Conservation (phyloP, 2,888 invertebrate genomes). For the Eurytoma adleriae region DNA sequence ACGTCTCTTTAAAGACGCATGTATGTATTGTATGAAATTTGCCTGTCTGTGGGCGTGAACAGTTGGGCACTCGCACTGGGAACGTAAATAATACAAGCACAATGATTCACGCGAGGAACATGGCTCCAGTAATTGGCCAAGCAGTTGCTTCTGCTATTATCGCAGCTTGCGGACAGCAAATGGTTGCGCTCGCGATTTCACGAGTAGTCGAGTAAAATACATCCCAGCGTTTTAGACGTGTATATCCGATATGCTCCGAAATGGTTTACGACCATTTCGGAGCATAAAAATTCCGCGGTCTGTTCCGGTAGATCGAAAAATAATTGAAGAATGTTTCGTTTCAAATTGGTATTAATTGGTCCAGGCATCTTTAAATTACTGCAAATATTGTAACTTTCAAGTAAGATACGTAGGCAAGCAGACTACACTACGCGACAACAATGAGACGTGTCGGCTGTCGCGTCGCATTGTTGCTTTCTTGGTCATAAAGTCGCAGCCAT, state of each 20-base stretch:
- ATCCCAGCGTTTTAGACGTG: too few relatives aligned
- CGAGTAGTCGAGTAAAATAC: too few relatives aligned
- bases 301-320: neutral
- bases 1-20: too few relatives aligned
- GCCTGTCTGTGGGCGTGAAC: neutral
- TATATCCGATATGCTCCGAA: neutral
- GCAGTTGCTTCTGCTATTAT: neutral
- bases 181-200: neutral
- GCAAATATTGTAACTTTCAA: too few relatives aligned
- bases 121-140: too few relatives aligned
- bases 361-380: too few relatives aligned
- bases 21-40: too few relatives aligned
- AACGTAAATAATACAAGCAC: too few relatives aligned
- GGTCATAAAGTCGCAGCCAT: neutral
- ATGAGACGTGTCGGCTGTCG: neutral
- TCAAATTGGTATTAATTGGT: too few relatives aligned
- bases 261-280: neutral
- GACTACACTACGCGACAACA: neutral
- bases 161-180: neutral
- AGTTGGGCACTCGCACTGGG: neutral
- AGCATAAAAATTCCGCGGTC: neutral
- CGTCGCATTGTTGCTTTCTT: too few relatives aligned
- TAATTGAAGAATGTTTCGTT: neutral
- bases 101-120: too few relatives aligned
- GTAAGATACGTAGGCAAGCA: too few relatives aligned